Evolutionary conservation across 2,113 vertebrate genomes (phyloP).

Genomic region (Furnarius figulus): DNA sequence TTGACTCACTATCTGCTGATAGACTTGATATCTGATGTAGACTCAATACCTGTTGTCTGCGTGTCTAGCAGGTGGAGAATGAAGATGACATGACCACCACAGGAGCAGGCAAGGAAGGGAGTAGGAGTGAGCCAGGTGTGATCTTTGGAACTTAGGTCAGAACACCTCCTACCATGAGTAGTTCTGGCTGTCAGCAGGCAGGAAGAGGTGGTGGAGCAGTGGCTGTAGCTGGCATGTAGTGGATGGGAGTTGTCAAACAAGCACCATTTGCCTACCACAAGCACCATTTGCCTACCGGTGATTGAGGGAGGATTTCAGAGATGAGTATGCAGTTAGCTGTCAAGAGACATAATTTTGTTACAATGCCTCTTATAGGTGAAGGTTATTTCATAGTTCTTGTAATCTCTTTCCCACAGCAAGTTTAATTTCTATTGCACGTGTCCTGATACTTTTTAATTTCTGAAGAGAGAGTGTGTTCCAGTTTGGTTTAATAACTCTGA

Average conservation of each 20-base stretch:
- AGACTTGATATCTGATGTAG: not conserved
- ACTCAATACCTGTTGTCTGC: fast-evolving
- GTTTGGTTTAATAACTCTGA: not conserved
- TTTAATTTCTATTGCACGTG: not conserved
- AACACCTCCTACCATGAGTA: fast-evolving
- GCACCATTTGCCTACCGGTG: not conserved
- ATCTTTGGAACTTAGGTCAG: not conserved
- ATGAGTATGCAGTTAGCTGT: not conserved
- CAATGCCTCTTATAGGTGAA: not conserved
- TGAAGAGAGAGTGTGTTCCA: not conserved
- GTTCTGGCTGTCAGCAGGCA: not conserved
- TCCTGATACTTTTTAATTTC: not conserved
- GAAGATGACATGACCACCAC: fast-evolving
- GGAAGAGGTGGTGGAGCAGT: not conserved
- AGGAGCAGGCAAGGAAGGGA: not conserved
- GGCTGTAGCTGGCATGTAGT: not conserved
- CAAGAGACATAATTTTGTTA: not conserved
- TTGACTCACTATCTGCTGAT: too few species aligned
- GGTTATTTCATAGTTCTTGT: not conserved
- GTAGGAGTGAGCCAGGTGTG: not conserved
- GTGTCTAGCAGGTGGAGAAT: not conserved
- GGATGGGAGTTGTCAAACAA: not conserved
- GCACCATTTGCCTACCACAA: fast-evolving
- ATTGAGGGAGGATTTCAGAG: not conserved
- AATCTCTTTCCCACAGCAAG: not conserved